Evolutionary conservation across 2,113 vertebrate species (phyloP).

Genomic region (Raja brachyura): DNA sequence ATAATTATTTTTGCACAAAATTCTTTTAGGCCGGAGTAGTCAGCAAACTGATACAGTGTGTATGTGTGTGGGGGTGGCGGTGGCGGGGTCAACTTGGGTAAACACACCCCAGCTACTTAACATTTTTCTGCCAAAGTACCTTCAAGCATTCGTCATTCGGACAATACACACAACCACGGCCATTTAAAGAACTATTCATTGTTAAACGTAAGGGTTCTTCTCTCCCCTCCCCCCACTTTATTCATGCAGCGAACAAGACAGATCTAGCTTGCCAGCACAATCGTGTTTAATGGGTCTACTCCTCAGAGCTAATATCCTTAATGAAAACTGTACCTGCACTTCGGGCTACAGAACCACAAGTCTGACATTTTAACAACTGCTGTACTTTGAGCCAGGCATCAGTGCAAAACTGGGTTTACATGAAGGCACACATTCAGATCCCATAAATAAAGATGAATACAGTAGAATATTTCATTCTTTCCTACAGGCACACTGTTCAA

Average conservation of each 20-base stretch:
- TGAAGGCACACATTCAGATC: background rate
- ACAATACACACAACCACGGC: background rate
- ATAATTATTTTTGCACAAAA: background rate
- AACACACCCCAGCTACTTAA: background rate
- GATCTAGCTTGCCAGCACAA: background rate
- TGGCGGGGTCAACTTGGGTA: background rate
- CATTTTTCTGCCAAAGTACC: background rate
- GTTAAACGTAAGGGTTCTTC: constrained; percentile 14
- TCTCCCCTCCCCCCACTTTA: background rate
- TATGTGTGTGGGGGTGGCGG: background rate
- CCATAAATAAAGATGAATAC: background rate
- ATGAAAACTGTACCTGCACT: background rate
- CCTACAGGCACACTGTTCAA: background rate
- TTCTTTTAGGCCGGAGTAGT: constrained; percentile 13
- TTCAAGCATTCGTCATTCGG: background rate
- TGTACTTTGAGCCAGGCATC: background rate
- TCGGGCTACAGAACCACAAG: background rate
- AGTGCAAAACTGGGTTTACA: background rate
- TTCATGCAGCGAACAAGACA: constrained; percentile 22
- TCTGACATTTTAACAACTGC: background rate
- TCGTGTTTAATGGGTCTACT: background rate
- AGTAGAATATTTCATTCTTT: constrained; percentile 10
- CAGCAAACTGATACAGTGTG: background rate
- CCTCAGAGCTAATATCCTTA: background rate
- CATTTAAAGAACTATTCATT: constrained; percentile 29